phyloP scores from a whole-genome alignment of 1,140 invertebrate species.

The Popillia japonica region DNA sequence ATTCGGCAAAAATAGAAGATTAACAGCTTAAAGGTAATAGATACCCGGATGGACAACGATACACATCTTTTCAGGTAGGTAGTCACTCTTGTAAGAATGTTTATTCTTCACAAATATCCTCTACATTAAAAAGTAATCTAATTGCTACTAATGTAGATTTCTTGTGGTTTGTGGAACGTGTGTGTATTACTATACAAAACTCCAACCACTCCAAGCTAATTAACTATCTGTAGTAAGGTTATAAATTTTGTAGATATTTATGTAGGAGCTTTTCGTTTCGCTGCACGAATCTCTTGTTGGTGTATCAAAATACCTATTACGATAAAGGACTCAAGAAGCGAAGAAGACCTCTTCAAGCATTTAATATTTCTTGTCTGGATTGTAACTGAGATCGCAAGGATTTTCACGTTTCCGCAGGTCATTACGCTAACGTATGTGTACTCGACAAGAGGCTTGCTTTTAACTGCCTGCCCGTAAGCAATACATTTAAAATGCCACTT shows the following conservation, averaged over 20 bases:
- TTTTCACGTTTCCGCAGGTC: not conserved
- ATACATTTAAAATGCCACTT: conserved; percentile 2
- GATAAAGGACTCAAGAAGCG: not conserved
- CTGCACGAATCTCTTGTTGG: not conserved
- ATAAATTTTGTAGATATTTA: not conserved
- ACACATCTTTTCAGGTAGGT: too few relatives aligned
- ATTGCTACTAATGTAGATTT: too few relatives aligned
- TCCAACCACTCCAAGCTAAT: too few relatives aligned
- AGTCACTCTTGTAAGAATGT: too few relatives aligned
- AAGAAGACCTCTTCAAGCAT: not conserved
- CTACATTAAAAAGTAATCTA: too few relatives aligned
- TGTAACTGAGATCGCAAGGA: not conserved
- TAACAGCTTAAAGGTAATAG: too few relatives aligned
- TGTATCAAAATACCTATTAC: not conserved
- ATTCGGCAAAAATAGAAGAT: too few relatives aligned
- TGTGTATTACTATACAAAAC: too few relatives aligned
- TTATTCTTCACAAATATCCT: too few relatives aligned
- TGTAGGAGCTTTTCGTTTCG: not conserved
- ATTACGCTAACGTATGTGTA: not conserved
- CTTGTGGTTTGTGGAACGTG: too few relatives aligned
- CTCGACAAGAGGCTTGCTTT: not conserved
- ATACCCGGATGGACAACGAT: too few relatives aligned
- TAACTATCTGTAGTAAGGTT: too few relatives aligned
- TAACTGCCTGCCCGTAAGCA: not conserved
- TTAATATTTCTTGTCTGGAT: conserved; percentile 17